A percentile compares a stretch with the other conserved stretches of the same genome.
phyloP scores from a whole-genome alignment of 2,797 vertebrate species.

The Limnodromus scolopaceus region DNA sequence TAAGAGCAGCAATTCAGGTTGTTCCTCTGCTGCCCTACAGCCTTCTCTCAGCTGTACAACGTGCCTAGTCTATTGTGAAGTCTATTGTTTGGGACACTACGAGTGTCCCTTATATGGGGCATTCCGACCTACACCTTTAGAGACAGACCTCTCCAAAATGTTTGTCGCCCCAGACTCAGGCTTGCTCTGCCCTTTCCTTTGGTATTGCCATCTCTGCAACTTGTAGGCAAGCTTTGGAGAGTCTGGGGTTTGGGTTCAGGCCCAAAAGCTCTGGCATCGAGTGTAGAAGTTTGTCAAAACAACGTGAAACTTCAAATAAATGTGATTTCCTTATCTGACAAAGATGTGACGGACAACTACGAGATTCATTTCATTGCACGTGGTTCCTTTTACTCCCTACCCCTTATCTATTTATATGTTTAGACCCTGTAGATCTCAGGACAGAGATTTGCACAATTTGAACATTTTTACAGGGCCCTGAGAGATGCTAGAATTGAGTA shows the following conservation, averaged over 20 bases:
- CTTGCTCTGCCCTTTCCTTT: not conserved
- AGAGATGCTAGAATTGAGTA: not conserved
- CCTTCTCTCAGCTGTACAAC: not conserved
- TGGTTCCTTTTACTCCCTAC: not conserved
- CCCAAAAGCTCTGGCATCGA: not conserved
- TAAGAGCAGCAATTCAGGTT: not conserved
- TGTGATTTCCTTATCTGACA: not conserved
- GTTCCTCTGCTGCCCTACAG: not conserved
- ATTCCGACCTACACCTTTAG: not conserved
- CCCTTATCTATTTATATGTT: not conserved
- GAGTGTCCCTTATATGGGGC: not conserved
- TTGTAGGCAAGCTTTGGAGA: not conserved
- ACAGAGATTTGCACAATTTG: not conserved
- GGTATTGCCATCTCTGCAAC: not conserved
- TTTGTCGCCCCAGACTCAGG: rapidly evolving
- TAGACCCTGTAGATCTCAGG: not conserved
- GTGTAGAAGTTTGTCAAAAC: not conserved
- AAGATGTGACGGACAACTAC: not conserved
- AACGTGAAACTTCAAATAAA: not conserved
- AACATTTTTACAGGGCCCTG: not conserved
- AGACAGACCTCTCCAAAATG: not conserved
- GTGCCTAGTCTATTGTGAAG: rapidly evolving
- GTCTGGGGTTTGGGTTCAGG: not conserved
- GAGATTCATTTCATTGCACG: not conserved
- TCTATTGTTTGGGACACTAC: no score